Conservation (phyloP, 2,888 invertebrate species). For the Plemyria rubiginata region DNA sequence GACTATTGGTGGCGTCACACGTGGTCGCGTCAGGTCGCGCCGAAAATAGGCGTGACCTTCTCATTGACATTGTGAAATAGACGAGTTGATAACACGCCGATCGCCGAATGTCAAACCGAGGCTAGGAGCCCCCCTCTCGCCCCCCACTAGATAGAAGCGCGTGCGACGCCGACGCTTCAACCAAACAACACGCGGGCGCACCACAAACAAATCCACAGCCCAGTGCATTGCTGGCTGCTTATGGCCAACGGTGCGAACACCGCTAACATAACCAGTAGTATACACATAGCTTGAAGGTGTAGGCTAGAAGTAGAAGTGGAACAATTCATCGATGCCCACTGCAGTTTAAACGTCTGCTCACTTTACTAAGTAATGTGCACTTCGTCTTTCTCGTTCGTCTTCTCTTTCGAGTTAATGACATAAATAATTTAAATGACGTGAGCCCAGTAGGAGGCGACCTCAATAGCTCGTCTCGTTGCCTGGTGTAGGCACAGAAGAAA, state of each 20-base stretch:
- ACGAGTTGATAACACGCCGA: constrained; percentile 80
- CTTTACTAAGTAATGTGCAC: too few relatives aligned
- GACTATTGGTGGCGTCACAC: constrained; percentile 53
- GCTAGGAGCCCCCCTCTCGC: constrained; percentile 70
- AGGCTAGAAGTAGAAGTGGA: constrained; percentile 32
- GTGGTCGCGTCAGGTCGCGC: constrained; percentile 64
- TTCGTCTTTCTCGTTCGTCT: too few relatives aligned
- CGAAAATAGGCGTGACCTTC: constrained; percentile 83
- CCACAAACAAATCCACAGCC: constrained; percentile 43
- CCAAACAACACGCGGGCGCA: constrained; percentile 47
- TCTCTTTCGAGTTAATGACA: too few relatives aligned
- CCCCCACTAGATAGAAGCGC: constrained; percentile 61
- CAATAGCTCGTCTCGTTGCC: too few relatives aligned
- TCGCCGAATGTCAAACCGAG: constrained; percentile 82
- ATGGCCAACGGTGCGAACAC: constrained; percentile 41
- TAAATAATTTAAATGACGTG: too few relatives aligned
- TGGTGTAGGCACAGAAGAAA: too few relatives aligned
- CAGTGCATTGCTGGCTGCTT: constrained; percentile 59
- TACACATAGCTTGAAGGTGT: constrained; percentile 26
- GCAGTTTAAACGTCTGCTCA: too few relatives aligned
- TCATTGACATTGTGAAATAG: constrained; percentile 86
- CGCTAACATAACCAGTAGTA: constrained; percentile 46
- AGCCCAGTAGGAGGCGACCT: too few relatives aligned
- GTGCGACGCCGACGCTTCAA: constrained; percentile 42
- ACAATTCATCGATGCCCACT: too few relatives aligned